A percentile compares a stretch with the other conserved stretches of the same genome.
phyloP scores from a whole-genome alignment of 37 sponge, comb jelly and placozoan species.

The Dysidea cf. avara region DNA sequence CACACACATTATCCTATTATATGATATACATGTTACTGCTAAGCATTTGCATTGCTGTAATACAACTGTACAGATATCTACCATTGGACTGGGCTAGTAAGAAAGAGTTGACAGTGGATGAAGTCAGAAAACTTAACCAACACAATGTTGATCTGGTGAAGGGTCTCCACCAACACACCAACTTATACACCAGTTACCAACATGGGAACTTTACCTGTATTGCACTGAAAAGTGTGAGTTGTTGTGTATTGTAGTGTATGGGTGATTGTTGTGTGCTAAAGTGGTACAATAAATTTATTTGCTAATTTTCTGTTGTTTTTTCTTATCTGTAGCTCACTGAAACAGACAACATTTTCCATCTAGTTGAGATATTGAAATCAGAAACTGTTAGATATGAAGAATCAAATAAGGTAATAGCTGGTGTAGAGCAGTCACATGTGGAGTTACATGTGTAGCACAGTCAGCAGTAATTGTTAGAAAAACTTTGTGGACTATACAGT shows the following conservation, averaged over 20 bases:
- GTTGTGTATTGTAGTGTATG: background rate
- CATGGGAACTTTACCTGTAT: slow-evolving; percentile 87
- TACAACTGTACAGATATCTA: slow-evolving; percentile 64
- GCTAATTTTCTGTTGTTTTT: background rate
- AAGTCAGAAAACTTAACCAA: slow-evolving; percentile 65
- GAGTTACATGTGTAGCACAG: too few species aligned
- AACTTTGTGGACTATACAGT: too few species aligned
- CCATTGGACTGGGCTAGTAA: slow-evolving; percentile 55
- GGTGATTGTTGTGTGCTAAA: background rate
- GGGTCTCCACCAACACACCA: slow-evolving; percentile 17
- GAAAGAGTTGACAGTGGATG: slow-evolving; percentile 72
- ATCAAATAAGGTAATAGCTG: slow-evolving; percentile 50
- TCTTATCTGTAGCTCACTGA: slow-evolving; percentile 26
- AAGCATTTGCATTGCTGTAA: too few species aligned
- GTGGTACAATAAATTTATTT: background rate
- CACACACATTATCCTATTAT: background rate
- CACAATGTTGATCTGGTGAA: slow-evolving; percentile 62
- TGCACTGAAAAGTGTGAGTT: slow-evolving; percentile 59
- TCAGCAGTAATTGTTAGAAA: too few species aligned
- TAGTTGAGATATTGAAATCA: slow-evolving; percentile 25
- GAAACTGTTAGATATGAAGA: slow-evolving; percentile 54
- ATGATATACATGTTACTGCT: background rate
- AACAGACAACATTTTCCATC: slow-evolving; percentile 36
- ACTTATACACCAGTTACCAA: slow-evolving; percentile 68
- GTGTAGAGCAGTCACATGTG: too few species aligned